A percentile compares a stretch with the other conserved stretches of the same genome.
phyloP scores from a whole-genome alignment of 2,113 vertebrate genomes.

The Lethenteron reissneri region DNA sequence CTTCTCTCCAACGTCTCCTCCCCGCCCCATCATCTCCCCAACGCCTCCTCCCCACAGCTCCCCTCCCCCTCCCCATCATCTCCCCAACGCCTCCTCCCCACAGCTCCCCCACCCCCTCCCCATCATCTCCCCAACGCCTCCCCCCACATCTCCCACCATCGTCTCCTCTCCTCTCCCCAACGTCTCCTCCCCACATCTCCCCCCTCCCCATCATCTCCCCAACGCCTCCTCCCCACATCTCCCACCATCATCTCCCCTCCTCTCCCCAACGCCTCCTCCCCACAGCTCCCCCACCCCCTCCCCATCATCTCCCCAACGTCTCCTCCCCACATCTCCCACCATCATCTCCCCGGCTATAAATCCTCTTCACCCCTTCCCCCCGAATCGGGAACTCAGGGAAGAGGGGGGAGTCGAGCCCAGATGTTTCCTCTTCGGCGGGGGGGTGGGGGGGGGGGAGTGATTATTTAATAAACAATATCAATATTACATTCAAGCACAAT shows the following conservation, averaged over 20 bases:
- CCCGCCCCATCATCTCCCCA: background rate
- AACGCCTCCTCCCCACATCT: background rate
- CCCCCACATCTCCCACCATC: background rate
- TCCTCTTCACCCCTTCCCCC: too few relatives aligned
- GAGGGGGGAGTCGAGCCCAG: too few relatives aligned
- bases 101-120: background rate
- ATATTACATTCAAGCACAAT: too few relatives aligned
- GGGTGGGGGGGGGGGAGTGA: too few relatives aligned
- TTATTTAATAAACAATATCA: too few relatives aligned
- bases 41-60: background rate
- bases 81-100: background rate
- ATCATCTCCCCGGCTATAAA: background rate
- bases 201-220: background rate
- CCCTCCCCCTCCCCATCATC: background rate
- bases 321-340: background rate
- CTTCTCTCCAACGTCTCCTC: too few relatives aligned
- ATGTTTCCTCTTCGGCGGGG: too few relatives aligned
- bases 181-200: background rate
- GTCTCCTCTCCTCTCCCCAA: background rate
- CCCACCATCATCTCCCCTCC: background rate
- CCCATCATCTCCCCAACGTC: background rate
- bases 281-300: background rate
- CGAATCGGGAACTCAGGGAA: too few relatives aligned
- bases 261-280: background rate
- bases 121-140: background rate